Base-by-base conservation (phyloP, 2,113 vertebrate species). In the Perognathus longimembris region DNA sequence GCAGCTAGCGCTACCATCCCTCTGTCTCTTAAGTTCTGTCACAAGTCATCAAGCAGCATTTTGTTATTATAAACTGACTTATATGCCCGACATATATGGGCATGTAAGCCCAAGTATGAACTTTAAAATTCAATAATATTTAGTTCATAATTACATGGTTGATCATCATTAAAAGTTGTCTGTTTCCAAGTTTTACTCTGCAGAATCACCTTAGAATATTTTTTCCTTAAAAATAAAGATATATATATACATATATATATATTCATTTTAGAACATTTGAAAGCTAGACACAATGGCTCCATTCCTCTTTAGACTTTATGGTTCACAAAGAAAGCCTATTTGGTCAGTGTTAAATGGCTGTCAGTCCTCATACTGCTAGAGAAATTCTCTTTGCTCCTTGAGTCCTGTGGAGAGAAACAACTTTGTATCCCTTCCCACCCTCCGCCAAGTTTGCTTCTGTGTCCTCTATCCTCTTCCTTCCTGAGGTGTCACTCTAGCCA, bases 141-240 rank as follows among this genome's bases (percentile, higher is more conserved):
- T 75, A 71, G n/a, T 14, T 11, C 10, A 45, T 66, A 93, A 77
- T 79, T 30, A 36, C 12, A 63, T 66, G 64, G 83, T 50, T 40
- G 30, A 28, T 69, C 45, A 77, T 45, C 57, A 71, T 59, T 81
- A 18, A 81, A 91, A 89, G 45, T 50, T 22, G 67, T 38, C 28
- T 74, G 12, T 92, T 79, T 89, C 85, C 78, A 66, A 89, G 61
- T 80, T 87, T 45, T 61, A 42, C 6, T 61, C 11, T 2, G 12
- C n/a, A 77, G 17, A 76, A 82, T 18, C 54, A 79, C 34, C 76
- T 85, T 81, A 81, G 84, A 84, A 73, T 71, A 80, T 24, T 14
- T 73, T 89, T 78, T 73, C 36, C 30, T 71, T 61, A 79, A 73
- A 71, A 91, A 42, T 42, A 81, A 59, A 91, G 54, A 20, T 73